Evolutionary conservation across 2,113 vertebrate species (phyloP), one percentile per base, ranked within the genome.

Genomic region (Acinonyx jubatus): DNA sequence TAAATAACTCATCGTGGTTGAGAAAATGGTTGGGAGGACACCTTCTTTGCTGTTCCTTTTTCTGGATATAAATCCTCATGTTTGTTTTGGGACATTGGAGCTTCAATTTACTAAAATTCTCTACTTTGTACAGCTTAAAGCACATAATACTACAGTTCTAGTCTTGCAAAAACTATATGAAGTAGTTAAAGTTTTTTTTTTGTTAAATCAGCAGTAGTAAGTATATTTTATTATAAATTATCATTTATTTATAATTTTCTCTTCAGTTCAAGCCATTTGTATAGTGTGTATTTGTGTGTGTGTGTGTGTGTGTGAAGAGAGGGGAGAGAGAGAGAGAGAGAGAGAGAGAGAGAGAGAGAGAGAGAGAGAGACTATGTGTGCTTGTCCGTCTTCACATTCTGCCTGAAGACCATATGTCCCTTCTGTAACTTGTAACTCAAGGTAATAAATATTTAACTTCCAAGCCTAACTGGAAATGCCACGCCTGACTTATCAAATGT

Each of bases 361-460:
- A 68, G 31, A n/a, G 31, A 68, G 73, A 71, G 23, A 48, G 29
- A 48, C 74, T 78, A 16, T 78, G 27, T 33, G 5, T 89, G 10
- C 2, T 86, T 96, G 3, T 73, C 23, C 63, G 29, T 91, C 82
- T 96, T 95, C 88, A 65, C 76, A 19, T 1, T 10, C 19, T 82
- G 66, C 66, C 95, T 97, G 88, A 98, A 90, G 91, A 21, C 71
- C 82, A 73, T 6, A 90, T 82, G 97, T 95, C 71, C 23, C 91
- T 97, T 84, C 14, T 31, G 41, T 74, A 29, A 66, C 94, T 89
- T 96, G 96, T 92, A 96, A 92, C 57, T 94, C 0, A 66, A 88
- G 7, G 96, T 96, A 91, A 97, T 94, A 91, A 95, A 97, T 95
- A 96, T 65, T 2, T 55, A 97, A 86, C 55, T 93, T 82, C 86